Percentiles rank a stretch among this genome's conserved stretches.
These are phyloP conservation scores for Lagodon rhomboides DNA, from an alignment of 2,797 vertebrate genomes.

Conservation along the genomic window DNA sequence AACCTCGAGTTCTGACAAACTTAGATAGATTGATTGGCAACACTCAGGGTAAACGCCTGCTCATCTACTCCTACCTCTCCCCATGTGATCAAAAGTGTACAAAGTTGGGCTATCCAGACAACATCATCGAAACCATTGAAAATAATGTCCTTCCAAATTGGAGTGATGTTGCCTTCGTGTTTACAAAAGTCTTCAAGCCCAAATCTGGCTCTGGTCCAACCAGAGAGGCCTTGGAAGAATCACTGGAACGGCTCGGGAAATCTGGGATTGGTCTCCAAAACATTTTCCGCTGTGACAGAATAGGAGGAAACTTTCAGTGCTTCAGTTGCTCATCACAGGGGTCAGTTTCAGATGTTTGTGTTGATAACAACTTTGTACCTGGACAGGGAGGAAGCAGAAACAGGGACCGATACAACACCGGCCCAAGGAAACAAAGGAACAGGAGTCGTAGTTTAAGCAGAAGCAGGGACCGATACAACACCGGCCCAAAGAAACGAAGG, in stretches of 20 bases:
- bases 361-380: not conserved
- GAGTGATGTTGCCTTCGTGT: rapidly evolving
- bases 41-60: rapidly evolving
- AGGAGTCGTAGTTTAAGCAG: no score
- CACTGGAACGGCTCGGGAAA: not conserved
- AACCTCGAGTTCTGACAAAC: not conserved
- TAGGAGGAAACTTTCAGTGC: not conserved
- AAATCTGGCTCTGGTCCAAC: no score
- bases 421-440: no score
- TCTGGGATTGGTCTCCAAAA: not conserved
- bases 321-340: not conserved
- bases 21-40: not conserved
- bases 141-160: not conserved
- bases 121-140: not conserved
- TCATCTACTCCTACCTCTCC: not conserved
- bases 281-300: not conserved
- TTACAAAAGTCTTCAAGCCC: not conserved
- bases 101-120: rapidly evolving
- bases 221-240: not conserved
- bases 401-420: no score
- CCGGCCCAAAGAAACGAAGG: no score
- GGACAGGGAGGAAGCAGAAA: not conserved
- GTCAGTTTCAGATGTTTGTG: not conserved
- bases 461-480: no score
- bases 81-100: not conserved